Evolutionary conservation across 2,797 vertebrate genomes (phyloP), one percentile per base, ranked within the genome.

Genomic region (Pagetopsis macropterus): DNA sequence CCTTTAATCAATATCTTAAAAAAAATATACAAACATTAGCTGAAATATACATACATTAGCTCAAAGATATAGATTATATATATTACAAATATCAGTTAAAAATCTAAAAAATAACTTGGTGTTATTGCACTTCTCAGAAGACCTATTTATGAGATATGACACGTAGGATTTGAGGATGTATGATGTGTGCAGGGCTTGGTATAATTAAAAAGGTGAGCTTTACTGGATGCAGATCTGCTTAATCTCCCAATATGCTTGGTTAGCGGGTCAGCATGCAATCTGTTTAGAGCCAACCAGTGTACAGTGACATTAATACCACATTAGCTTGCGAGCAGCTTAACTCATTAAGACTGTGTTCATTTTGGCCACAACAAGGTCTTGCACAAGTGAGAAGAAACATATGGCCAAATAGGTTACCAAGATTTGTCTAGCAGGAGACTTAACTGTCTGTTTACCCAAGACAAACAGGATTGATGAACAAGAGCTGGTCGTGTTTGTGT

Each of bases 211-310:
- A 87, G 88, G 87, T 92, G 83, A 88, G 84, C 76, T 72, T 62
- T 58, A 72, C 72, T 76, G 61, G 40, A 75, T 73, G 76, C 46
- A 40, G 86, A 86, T 72, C 75, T 74, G 78, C 72, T 52, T 91
- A 91, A 89, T 90, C 88, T 76, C 71, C 41, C 81, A 88, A 84
- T 81, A 68, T 89, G 92, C 87, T 86, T 79, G 79, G 75, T 81
- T 83, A 87, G 89, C 87, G 8, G 86, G 88, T 89, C 88, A 89
- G 63, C 55, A 0, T 68, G 73, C 77, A 84, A 86, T 85, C 86
- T 80, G 82, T 82, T 83, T 62, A 65, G 50, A 81, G 75, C 59
- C 73, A 37, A 55, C 64, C 70, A 59, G 65, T 7, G 58, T 49
- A 68, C 75, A 51, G 54, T 16, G 56, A 77, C 79, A 88, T 81